These are phyloP conservation scores for Monarcha castaneiventris DNA, from an alignment of 2,113 vertebrate genomes.

Conservation along the genomic window DNA sequence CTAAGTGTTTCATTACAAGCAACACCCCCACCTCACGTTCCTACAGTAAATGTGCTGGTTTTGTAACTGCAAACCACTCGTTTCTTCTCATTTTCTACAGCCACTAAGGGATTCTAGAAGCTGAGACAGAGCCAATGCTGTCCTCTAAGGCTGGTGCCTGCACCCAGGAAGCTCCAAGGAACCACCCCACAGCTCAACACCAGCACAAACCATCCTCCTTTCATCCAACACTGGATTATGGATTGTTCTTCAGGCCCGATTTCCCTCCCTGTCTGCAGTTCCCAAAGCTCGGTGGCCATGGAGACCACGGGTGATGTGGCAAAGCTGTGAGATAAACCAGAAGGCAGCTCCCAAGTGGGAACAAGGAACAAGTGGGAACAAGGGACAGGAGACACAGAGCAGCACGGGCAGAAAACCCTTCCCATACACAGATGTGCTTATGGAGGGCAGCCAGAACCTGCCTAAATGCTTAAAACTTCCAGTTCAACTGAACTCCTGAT, in stretches of 20 bases:
- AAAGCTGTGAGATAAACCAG: neutral
- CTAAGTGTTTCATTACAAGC: neutral
- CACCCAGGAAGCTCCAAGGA: neutral
- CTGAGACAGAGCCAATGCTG: neutral
- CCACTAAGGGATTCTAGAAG: neutral
- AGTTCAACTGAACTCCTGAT: neutral
- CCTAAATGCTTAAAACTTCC: neutral
- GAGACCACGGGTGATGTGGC: rapidly evolving
- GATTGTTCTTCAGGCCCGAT: neutral
- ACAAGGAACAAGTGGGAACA: neutral
- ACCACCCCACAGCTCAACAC: rapidly evolving
- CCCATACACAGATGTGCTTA: neutral
- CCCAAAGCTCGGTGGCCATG: neutral
- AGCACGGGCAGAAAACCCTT: neutral
- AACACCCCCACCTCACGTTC: rapidly evolving
- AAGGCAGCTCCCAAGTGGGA: neutral
- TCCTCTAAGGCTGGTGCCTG: neutral
- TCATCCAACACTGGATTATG: rapidly evolving
- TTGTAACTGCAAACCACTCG: rapidly evolving
- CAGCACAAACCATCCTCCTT: neutral
- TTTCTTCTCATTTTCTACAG: neutral
- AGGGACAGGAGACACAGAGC: neutral
- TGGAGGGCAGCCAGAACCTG: neutral
- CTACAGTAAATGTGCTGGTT: neutral
- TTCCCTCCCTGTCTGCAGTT: neutral